Evolutionary conservation across 1,140 invertebrate species (phyloP), one percentile per base, ranked within the genome.

Genomic region (Bombus haemorrhoidalis): DNA sequence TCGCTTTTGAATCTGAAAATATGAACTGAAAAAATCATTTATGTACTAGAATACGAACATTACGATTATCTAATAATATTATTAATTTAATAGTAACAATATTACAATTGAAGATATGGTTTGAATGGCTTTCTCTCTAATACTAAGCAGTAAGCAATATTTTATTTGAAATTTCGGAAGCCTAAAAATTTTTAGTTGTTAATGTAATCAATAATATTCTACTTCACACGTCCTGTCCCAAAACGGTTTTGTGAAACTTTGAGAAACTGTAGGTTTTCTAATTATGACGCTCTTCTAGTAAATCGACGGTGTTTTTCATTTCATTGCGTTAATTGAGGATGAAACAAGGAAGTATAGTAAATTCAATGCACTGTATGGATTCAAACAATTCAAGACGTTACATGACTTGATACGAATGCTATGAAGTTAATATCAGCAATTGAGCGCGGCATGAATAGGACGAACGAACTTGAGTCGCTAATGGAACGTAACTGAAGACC

Each of bases 401-500:
- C 12, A 47, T 1, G n/a, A 41, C n/a, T 66, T 25, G 78, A 47
- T 47, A 37, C 77, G 77, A 80, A 69, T 69, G 32, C 64, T 22
- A 62, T n/a, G 28, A 37, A 80, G 78, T 41, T 59, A 77, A 77
- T 77, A 41, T 34, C 43, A n/a, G 64, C 78, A 80, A 80, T 80
- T 80, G 78, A 53, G 32, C 32, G n/a, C 43, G 25, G 64, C 43
- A 37, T 80, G 78, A 80, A 80, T 69, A 80, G 64, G 4, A 80
- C 64, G 64, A 80, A 28, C 37, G 64, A 79, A 79, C 77, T 79
- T 79, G 77, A 80, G 68, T 69, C 41, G 41, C 78, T 80, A 80
- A 80, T 80, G 78, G 78, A 69, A 69, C 78, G 78, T 80, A 80
- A 80, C 78, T 69, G 78, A 80, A 47, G 78, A 69, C 66, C 64